Conservation (phyloP, 2,113 vertebrate species). For the Columba janthina region DNA sequence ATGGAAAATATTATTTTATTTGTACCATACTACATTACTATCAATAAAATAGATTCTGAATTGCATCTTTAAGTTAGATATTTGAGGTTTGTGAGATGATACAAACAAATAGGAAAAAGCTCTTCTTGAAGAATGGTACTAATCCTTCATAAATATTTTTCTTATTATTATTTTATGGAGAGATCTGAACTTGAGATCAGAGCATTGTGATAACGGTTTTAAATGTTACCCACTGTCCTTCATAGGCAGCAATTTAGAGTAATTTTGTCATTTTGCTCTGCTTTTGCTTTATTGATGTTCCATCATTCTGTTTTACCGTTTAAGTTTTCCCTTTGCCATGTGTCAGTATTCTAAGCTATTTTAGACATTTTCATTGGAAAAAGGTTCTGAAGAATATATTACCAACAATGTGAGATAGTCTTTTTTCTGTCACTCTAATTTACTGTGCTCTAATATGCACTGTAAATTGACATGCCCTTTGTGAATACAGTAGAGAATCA, state of each 20-base stretch:
- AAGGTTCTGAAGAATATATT: background rate
- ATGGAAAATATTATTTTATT: background rate
- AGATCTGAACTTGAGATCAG: background rate
- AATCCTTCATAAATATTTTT: background rate
- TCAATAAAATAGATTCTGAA: background rate
- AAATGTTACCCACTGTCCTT: background rate
- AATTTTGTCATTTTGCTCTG: background rate
- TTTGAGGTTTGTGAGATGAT: background rate
- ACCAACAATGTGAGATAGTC: background rate
- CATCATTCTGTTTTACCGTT: background rate
- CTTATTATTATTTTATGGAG: background rate
- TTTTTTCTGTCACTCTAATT: background rate
- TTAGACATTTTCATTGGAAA: background rate
- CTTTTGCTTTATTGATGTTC: background rate
- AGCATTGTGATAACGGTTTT: background rate
- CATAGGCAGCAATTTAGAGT: background rate
- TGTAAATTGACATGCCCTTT: background rate
- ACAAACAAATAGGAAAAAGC: background rate
- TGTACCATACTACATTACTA: background rate
- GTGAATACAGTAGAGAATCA: background rate
- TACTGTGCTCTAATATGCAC: background rate
- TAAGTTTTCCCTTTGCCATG: background rate
- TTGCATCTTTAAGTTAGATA: background rate
- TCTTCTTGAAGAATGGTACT: background rate
- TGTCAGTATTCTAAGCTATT: background rate